Percentiles rank a stretch among this genome's conserved stretches.
Conservation (phyloP, 2,797 vertebrate genomes). For the Sebastes goodei region DNA sequence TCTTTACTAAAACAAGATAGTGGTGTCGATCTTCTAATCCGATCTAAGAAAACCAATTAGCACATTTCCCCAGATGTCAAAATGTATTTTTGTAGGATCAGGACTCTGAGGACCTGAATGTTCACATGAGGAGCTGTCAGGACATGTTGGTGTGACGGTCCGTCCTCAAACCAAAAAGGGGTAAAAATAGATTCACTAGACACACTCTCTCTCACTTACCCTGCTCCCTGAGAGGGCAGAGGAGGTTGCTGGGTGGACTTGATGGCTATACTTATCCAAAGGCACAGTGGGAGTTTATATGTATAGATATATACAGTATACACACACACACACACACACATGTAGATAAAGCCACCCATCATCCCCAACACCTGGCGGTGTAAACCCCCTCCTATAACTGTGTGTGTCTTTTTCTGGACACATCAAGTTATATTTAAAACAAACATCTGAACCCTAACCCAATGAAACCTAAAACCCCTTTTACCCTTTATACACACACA, state of each 20-base stretch:
- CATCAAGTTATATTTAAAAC: constrained; percentile 48
- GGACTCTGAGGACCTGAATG: not conserved
- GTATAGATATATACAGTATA: not conserved
- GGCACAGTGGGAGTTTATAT: not conserved
- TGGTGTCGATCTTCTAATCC: not conserved
- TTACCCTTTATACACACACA: not conserved
- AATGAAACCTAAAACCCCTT: constrained; percentile 8
- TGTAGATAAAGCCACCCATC: constrained; percentile 1
- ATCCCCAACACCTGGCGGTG: not conserved
- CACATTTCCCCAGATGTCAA: not conserved
- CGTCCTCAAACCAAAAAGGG: not conserved
- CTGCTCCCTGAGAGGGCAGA: not conserved
- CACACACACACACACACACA: not conserved
- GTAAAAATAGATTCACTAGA: not conserved
- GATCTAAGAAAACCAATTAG: not conserved
- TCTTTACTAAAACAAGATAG: not conserved
- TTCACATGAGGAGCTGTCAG: not conserved
- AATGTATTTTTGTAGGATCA: not conserved
- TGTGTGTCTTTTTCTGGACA: constrained; percentile 34
- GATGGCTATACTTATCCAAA: not conserved
- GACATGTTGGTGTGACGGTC: not conserved
- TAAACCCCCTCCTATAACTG: not conserved
- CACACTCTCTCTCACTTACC: not conserved
- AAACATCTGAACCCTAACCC: constrained; percentile 29
- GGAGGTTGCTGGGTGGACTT: constrained; percentile 30